phyloP scores from a whole-genome alignment of 2,797 vertebrate species.

The Muscicapa striata region DNA sequence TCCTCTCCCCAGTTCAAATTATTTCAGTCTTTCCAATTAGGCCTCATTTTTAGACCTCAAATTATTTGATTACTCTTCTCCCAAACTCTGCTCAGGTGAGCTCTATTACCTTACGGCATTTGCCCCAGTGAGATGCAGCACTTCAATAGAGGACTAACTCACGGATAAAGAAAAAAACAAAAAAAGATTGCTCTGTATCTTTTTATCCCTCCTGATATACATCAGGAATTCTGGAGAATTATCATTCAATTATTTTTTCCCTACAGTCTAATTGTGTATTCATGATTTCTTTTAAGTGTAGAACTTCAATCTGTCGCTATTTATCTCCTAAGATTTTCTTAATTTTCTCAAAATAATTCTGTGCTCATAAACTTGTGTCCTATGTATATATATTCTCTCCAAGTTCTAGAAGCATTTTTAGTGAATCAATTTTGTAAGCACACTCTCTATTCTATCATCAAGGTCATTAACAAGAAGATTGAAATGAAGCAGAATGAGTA shows the following conservation, averaged over 20 bases:
- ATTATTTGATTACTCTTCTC: not conserved
- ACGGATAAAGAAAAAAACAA: not conserved
- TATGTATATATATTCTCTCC: not conserved
- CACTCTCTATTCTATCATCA: not conserved
- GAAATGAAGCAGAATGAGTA: conserved; percentile 40
- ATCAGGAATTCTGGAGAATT: not conserved
- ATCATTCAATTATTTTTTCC: not conserved
- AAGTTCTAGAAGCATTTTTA: not conserved
- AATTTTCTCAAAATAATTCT: not conserved
- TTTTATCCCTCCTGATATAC: not conserved
- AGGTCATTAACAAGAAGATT: conserved; percentile 45
- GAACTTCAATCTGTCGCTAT: not conserved
- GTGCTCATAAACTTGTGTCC: not conserved
- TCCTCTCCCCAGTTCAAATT: not conserved
- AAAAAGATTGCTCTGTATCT: not conserved
- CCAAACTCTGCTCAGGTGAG: not conserved
- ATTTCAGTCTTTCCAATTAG: not conserved
- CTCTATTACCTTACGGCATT: not conserved
- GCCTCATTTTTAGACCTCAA: not conserved
- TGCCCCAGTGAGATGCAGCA: not conserved
- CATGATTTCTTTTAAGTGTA: not conserved
- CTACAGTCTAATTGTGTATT: not conserved
- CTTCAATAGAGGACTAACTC: not conserved
- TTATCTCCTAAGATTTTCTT: not conserved
- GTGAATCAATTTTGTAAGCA: not conserved